These are phyloP conservation scores for Motacilla tschutschensis DNA, from an alignment of 2,113 vertebrate genomes.

Conservation along the genomic window DNA sequence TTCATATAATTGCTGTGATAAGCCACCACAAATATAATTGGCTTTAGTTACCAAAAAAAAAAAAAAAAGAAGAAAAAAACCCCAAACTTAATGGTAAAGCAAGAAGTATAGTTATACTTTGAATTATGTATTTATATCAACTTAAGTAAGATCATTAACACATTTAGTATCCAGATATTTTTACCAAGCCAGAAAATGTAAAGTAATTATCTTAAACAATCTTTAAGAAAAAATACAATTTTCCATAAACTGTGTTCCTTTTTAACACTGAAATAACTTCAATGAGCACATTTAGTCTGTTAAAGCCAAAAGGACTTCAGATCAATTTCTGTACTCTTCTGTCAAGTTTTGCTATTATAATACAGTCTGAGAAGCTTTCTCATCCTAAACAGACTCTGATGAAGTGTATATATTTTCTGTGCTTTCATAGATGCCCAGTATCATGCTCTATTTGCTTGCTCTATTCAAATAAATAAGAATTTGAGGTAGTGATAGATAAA, in stretches of 20 bases:
- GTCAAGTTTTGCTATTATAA: background rate
- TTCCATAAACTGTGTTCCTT: slow-evolving; percentile 1
- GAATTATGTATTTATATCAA: slow-evolving; percentile 65
- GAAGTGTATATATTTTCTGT: background rate
- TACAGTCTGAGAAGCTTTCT: background rate
- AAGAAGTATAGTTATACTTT: slow-evolving; percentile 62
- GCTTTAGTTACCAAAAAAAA: slow-evolving; percentile 45
- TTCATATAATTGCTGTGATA: slow-evolving; percentile 76
- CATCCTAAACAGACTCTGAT: background rate
- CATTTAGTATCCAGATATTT: slow-evolving; percentile 40
- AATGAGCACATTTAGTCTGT: background rate
- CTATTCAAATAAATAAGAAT: background rate
- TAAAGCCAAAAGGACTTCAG: background rate
- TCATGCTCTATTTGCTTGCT: background rate
- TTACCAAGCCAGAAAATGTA: slow-evolving; percentile 17
- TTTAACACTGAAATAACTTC: slow-evolving; percentile 7
- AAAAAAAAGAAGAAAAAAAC: background rate
- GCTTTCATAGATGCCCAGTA: background rate
- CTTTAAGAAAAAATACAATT: slow-evolving; percentile 1
- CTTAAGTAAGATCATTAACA: slow-evolving; percentile 54
- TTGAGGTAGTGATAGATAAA: background rate
- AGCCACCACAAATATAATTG: slow-evolving; percentile 75
- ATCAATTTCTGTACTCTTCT: background rate
- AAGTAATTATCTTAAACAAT: background rate
- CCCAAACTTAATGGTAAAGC: slow-evolving; percentile 55